A percentile compares a stretch with the other conserved stretches of the same genome.
Evolutionary conservation across 2,113 vertebrate species (phyloP).

Genomic region (Nesospiza acunhae): DNA sequence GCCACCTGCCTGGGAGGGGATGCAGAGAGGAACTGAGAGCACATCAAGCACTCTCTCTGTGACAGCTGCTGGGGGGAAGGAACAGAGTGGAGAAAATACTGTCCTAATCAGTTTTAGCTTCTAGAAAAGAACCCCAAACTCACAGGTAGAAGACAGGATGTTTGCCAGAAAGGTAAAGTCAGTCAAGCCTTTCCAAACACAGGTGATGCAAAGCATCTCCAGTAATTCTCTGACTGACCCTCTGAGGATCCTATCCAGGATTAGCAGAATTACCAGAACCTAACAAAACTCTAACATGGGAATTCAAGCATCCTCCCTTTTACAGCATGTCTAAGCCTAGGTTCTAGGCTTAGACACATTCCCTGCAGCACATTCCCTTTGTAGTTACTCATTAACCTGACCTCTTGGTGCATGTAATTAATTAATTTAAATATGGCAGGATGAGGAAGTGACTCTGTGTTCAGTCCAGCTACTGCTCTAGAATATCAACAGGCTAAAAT

Average conservation of each 20-base stretch:
- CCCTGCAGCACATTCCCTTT: not conserved
- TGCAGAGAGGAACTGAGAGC: not conserved
- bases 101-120: not conserved
- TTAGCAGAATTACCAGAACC: not conserved
- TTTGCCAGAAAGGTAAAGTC: not conserved
- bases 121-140: not conserved
- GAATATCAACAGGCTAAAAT: not conserved
- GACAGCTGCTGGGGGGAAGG: not conserved
- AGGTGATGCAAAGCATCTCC: not conserved
- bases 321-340: not conserved
- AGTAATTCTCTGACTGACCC: not conserved
- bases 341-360: not conserved
- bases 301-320: not conserved
- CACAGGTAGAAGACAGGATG: not conserved
- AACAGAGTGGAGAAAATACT: not conserved
- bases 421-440: not conserved
- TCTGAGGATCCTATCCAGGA: not conserved
- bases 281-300: not conserved
- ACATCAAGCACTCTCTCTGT: fast-evolving
- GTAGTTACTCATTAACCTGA: not conserved
- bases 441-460: not conserved
- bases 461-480: not conserved
- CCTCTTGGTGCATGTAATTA: not conserved
- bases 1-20: not conserved
- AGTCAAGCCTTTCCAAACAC: not conserved